A percentile compares a stretch with the other conserved stretches of the same genome.
Conservation (phyloP, 23 tunicate genomes). For the Ciona savignyi region DNA sequence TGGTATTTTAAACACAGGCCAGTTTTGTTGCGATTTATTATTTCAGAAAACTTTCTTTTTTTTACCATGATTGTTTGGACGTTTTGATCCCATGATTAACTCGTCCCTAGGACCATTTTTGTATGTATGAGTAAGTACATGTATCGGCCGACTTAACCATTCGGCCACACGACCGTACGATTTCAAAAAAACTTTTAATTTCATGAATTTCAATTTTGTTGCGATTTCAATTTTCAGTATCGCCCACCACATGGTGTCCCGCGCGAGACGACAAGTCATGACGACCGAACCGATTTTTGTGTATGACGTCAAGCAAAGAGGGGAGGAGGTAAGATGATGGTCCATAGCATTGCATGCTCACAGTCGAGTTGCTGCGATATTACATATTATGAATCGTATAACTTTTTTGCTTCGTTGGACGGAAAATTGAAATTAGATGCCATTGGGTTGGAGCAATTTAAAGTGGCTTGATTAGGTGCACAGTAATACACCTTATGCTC, state of each 20-base stretch:
- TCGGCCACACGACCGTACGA: too few relatives aligned
- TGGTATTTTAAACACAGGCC: too few relatives aligned
- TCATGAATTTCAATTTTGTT: background rate
- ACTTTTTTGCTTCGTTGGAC: background rate
- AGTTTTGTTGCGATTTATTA: too few relatives aligned
- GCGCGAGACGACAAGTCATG: background rate
- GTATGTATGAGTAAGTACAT: too few relatives aligned
- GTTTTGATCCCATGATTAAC: background rate
- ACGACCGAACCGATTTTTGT: background rate
- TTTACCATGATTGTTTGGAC: background rate
- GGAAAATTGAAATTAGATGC: too few relatives aligned
- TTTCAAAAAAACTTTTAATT: background rate
- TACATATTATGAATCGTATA: background rate
- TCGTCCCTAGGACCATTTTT: background rate
- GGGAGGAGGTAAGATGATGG: slow-evolving; percentile 37
- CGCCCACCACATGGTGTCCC: background rate
- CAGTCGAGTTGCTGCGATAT: background rate
- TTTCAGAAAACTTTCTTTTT: too few relatives aligned
- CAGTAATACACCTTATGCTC: too few relatives aligned
- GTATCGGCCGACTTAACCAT: too few relatives aligned
- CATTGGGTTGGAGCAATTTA: too few relatives aligned
- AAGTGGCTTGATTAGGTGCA: too few relatives aligned
- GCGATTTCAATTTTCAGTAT: background rate
- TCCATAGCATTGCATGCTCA: background rate
- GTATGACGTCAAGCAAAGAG: slow-evolving; percentile 54